A percentile compares a stretch with the other conserved stretches of the same genome.
Evolutionary conservation across 2,113 vertebrate species (phyloP).

Genomic region (Scalopus aquaticus): DNA sequence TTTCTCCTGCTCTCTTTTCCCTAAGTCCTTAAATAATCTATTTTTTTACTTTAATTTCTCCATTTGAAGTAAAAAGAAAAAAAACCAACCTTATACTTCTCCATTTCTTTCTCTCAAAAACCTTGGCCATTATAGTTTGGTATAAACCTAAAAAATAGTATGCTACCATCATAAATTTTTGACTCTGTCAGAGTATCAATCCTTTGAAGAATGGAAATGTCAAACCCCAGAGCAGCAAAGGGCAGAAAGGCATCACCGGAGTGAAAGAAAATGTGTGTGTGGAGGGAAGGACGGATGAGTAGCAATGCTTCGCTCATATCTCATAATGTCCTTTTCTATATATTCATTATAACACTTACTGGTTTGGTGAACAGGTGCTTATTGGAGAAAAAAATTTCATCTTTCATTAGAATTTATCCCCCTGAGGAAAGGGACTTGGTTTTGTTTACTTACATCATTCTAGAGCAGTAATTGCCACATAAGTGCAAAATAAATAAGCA

Average conservation of each 20-base stretch:
- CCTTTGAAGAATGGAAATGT: neutral
- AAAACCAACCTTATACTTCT: neutral
- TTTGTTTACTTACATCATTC: neutral
- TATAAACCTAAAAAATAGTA: neutral
- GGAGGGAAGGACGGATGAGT: neutral
- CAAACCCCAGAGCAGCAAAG: neutral
- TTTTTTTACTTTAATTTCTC: neutral
- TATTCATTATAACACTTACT: neutral
- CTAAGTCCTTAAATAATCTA: neutral
- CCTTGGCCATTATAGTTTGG: neutral
- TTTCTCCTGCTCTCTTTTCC: neutral
- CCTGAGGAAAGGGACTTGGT: neutral
- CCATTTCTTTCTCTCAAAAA: neutral
- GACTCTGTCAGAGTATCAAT: neutral
- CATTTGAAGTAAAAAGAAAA: neutral
- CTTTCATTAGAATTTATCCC: neutral
- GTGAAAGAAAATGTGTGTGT: neutral
- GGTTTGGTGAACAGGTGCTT: neutral
- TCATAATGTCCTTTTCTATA: neutral
- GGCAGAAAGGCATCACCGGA: fast-evolving
- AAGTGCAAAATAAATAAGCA: neutral
- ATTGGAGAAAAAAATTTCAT: neutral
- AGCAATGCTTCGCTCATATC: neutral
- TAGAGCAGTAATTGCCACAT: neutral
- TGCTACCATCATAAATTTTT: neutral